Conservation (phyloP, 1,140 invertebrate genomes). For the Ceratoteleas bidentatus region DNA sequence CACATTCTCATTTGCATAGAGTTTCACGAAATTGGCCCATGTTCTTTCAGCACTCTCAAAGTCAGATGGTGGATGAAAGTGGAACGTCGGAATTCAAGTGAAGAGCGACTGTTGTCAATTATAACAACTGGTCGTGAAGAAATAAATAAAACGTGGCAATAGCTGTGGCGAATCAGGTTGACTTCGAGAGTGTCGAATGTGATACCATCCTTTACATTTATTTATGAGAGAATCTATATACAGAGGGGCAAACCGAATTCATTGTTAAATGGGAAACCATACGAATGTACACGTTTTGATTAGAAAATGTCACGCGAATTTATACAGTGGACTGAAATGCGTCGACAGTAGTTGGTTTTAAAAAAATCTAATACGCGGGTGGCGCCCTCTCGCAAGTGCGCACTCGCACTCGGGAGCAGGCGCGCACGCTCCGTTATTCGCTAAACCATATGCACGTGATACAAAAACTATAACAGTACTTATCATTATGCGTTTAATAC, state of each 20-base stretch:
- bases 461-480: conserved; percentile 52
- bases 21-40: conserved; percentile 25
- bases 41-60: conserved; percentile 21
- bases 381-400: conserved; percentile 1
- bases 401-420: neutral
- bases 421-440: conserved; percentile 8
- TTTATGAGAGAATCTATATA: conserved; percentile 36
- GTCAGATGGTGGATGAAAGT: neutral
- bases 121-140: too few species aligned
- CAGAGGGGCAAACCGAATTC: conserved; percentile 30
- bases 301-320: conserved; percentile 37
- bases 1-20: neutral
- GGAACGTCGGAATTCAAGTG: neutral
- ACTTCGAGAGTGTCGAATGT: conserved; percentile 22
- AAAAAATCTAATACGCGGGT: conserved; percentile 35
- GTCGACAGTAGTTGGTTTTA: conserved; percentile 12
- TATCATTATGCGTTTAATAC: conserved; percentile 42
- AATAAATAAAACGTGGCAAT: neutral
- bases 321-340: conserved; percentile 33
- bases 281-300: conserved; percentile 40
- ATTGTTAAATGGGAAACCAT: conserved; percentile 51
- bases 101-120: neutral
- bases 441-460: conserved; percentile 39
- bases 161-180: too few species aligned
- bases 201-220: conserved; percentile 13